Percentiles rank a stretch among this genome's conserved stretches.
phyloP scores from a whole-genome alignment of 1,140 invertebrate species.

The Euborellia annulipes region DNA sequence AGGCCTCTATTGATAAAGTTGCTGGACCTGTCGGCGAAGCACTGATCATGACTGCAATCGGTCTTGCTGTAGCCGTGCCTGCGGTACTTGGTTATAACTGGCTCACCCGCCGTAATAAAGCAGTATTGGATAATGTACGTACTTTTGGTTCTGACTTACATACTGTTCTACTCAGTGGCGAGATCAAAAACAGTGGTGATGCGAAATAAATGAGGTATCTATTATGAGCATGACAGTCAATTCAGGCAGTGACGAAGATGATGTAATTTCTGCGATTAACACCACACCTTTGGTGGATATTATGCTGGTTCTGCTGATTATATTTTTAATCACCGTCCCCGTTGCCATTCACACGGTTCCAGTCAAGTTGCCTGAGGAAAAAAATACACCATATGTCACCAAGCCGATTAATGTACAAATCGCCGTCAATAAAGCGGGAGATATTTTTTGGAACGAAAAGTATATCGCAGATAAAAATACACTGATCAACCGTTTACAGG shows the following conservation, averaged over 20 bases:
- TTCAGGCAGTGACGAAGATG: neutral
- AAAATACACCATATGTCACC: too few species aligned
- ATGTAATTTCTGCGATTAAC: neutral
- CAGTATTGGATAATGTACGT: neutral
- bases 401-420: too few species aligned
- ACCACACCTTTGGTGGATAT: neutral
- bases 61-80: neutral
- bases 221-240: neutral
- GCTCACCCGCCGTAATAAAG: neutral
- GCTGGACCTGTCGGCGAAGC: neutral
- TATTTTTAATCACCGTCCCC: neutral
- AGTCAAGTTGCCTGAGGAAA: too few species aligned
- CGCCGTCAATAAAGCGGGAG: too few species aligned
- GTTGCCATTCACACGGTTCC: too few species aligned
- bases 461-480: too few species aligned
- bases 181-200: too few species aligned
- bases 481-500: too few species aligned
- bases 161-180: neutral
- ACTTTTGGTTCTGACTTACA: neutral
- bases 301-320: neutral
- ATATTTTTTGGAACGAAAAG: too few species aligned
- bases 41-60: neutral
- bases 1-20: neutral
- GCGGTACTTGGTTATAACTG: neutral
- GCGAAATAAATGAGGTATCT: neutral